Evolutionary conservation across 2,113 vertebrate genomes (phyloP), one percentile per base, ranked within the genome.

Genomic region (Gobiocypris rarus): DNA sequence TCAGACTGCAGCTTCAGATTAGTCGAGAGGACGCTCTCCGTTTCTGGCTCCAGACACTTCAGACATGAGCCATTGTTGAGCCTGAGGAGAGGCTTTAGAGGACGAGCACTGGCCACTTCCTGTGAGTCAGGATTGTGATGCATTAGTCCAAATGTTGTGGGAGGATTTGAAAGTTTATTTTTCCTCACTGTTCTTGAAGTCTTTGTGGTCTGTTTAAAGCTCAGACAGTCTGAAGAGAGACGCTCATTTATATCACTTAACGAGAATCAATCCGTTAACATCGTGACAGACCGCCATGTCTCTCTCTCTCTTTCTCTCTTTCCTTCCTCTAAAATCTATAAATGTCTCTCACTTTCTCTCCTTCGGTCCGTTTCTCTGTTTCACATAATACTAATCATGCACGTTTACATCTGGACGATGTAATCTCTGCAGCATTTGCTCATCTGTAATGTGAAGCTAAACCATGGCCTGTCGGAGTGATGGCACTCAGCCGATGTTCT

Each of bases 201-300:
- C 43, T 73, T 48, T 26, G 43, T 28, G 43, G 13, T 74, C 2
- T 74, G 41, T 8, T 48, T 48, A 73, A 48, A 45, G 5, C 10
- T 73, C 69, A 71, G 41, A 8, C 69, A 8, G 22, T 71, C 43
- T 48, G n/a, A 48, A 74, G n/a, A 45, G 22, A 26, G 71, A 28
- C 4, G 7, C 43, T 50, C 71, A 28, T 74, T 74, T 74, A 74
- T 50, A 48, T 74, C 71, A 50, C 71, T 74, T 74, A 50, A 74
- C 14, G 24, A 28, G 71, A 74, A 74, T 74, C 71, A 74, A 74
- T 74, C n/a, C n/a, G 7, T 50, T 50, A 74, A 17, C 45, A 22
- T 38, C 17, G 31, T 50, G 71, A 50, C 71, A 74, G 26, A 31
- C 26, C 28, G 0, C 48, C 19, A 22, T 34, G 8, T 54, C 73